Percentiles rank a stretch among this genome's conserved stretches.
These are phyloP conservation scores for Sphinx pinastri DNA, from an alignment of 2,888 invertebrate species.

Conservation along the genomic window DNA sequence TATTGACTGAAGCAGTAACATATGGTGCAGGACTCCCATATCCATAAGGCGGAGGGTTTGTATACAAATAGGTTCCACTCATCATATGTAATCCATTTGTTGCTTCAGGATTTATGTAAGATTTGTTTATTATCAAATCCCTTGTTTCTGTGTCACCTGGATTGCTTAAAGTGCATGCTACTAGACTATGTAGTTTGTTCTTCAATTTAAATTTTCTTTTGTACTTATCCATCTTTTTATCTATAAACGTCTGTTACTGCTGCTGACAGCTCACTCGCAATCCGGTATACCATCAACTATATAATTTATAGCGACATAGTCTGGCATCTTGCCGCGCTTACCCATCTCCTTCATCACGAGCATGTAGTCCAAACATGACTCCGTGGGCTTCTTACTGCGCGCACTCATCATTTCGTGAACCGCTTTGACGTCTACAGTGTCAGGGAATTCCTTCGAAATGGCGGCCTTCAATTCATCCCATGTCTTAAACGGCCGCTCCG, in stretches of 20 bases:
- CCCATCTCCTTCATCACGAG: slow-evolving; percentile 31
- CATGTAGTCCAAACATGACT: slow-evolving; percentile 36
- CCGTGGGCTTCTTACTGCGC: slow-evolving; percentile 25
- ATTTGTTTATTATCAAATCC: too few species aligned
- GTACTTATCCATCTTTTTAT: too few species aligned
- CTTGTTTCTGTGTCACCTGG: too few species aligned
- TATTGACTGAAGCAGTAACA: too few species aligned
- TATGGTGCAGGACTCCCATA: too few species aligned
- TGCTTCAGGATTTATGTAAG: too few species aligned
- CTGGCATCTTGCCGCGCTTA: slow-evolving; percentile 35
- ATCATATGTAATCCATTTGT: too few species aligned
- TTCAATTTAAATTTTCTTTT: slow-evolving; percentile 26
- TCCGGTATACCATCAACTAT: slow-evolving; percentile 41
- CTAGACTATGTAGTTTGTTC: too few species aligned
- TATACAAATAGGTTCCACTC: too few species aligned
- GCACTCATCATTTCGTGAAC: slow-evolving; percentile 32
- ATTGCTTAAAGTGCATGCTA: too few species aligned
- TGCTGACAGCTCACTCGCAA: slow-evolving; percentile 35
- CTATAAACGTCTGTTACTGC: too few species aligned
- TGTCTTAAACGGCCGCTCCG: slow-evolving; percentile 20
- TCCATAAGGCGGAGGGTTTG: too few species aligned
- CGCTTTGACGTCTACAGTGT: slow-evolving; percentile 2
- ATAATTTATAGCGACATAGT: slow-evolving; percentile 42
- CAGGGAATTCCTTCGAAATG: neutral
- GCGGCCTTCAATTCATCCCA: slow-evolving; percentile 25